phyloP scores from a whole-genome alignment of 2,113 vertebrate species.

The Sceloporus undulatus region DNA sequence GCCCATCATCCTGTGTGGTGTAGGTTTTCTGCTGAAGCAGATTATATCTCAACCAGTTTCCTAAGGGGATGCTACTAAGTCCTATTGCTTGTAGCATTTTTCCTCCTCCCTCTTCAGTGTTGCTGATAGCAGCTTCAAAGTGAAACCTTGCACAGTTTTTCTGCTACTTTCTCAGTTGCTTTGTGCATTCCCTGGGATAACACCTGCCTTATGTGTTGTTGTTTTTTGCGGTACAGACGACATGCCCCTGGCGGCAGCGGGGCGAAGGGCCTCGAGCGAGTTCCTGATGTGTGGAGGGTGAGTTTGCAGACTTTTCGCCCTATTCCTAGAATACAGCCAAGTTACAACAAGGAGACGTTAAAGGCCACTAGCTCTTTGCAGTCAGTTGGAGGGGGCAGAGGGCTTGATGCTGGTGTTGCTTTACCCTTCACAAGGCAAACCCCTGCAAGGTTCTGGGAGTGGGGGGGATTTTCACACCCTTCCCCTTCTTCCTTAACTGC shows the following conservation, averaged over 20 bases:
- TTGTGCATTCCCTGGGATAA: not conserved
- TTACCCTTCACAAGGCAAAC: no score
- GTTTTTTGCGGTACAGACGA: conserved; percentile 82
- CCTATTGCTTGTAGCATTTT: not conserved
- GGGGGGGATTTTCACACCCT: no score
- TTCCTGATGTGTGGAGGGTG: conserved; percentile 94
- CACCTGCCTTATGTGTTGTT: not conserved
- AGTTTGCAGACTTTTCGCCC: conserved; percentile 69
- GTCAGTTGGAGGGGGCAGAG: not conserved
- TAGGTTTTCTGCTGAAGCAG: not conserved
- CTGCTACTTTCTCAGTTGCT: not conserved
- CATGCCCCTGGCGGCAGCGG: conserved; percentile 82
- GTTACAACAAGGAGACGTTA: not conserved
- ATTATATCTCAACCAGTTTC: not conserved
- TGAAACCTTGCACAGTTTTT: not conserved
- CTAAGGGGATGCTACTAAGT: not conserved
- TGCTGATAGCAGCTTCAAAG: not conserved
- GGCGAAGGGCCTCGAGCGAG: conserved; percentile 88
- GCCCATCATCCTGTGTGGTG: not conserved
- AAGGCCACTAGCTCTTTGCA: not conserved
- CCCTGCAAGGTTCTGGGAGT: not conserved
- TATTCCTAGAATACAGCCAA: no score
- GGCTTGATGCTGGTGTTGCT: not conserved
- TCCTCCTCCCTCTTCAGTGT: no score
- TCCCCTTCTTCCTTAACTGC: not conserved